Conservation (phyloP, 2,113 vertebrate genomes). For the Siniperca chuatsi region DNA sequence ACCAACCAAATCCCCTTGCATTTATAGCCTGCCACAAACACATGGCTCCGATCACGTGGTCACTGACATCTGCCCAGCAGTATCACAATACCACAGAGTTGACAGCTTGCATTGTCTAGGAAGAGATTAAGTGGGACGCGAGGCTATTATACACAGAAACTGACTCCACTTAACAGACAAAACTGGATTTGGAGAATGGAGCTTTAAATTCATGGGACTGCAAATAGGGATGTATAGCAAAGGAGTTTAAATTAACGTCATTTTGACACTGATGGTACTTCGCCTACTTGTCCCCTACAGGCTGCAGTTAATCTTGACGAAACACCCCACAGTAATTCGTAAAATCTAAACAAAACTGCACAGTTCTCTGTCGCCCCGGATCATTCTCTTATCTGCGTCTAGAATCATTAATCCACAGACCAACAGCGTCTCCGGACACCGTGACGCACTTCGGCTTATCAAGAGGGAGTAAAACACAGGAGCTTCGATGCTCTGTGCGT, state of each 20-base stretch:
- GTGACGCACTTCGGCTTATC: constrained; percentile 61
- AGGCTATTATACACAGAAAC: neutral
- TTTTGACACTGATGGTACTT: neutral
- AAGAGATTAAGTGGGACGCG: constrained; percentile 54
- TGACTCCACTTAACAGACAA: neutral
- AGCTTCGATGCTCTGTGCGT: neutral
- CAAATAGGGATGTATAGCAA: neutral
- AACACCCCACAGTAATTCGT: neutral
- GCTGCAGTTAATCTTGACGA: neutral
- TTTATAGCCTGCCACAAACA: constrained; percentile 43
- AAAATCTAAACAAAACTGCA: neutral
- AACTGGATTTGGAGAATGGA: neutral
- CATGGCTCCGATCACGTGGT: constrained; percentile 63
- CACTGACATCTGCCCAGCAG: constrained; percentile 62
- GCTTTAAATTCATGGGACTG: neutral
- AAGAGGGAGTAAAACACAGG: neutral
- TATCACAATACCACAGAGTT: constrained; percentile 49
- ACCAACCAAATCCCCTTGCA: constrained; percentile 2
- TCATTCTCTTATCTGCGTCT: neutral
- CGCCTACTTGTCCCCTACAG: neutral
- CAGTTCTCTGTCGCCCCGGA: neutral
- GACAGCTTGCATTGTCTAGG: constrained; percentile 71
- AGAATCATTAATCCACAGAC: neutral
- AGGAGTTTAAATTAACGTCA: neutral
- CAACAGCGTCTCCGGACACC: constrained; percentile 1